These are phyloP conservation scores for Emys orbicularis DNA, from an alignment of 2,797 vertebrate genomes.

Conservation along the genomic window DNA sequence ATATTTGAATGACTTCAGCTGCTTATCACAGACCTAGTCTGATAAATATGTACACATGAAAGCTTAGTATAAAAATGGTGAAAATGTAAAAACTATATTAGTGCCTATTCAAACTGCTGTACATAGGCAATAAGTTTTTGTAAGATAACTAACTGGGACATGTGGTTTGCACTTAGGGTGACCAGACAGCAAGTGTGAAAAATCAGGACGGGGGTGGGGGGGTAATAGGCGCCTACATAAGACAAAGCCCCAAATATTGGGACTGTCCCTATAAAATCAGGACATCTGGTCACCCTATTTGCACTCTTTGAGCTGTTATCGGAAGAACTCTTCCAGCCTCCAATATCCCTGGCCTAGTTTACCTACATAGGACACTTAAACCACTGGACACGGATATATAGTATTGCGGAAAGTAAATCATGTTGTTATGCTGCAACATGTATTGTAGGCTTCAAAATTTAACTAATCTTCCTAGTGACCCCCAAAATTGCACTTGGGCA, in stretches of 20 bases:
- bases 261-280: no score
- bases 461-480: neutral
- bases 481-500: neutral
- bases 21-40: rapidly evolving
- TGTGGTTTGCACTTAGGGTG: neutral
- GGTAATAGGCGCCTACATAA: no score
- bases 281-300: no score
- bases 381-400: neutral
- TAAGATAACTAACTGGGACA: neutral
- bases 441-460: neutral
- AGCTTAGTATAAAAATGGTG: neutral
- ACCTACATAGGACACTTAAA: neutral
- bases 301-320: rapidly evolving
- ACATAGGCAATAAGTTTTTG: rapidly evolving
- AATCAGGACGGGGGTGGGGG: no score
- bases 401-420: neutral
- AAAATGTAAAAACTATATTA: rapidly evolving
- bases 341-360: neutral
- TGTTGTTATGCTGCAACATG: neutral
- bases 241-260: no score
- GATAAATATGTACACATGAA: neutral
- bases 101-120: neutral
- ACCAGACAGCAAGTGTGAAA: no score
- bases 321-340: neutral
- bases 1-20: neutral